Evolutionary conservation across 2,113 vertebrate genomes (phyloP), one percentile per base, ranked within the genome.

Genomic region (Microtus montanus): DNA sequence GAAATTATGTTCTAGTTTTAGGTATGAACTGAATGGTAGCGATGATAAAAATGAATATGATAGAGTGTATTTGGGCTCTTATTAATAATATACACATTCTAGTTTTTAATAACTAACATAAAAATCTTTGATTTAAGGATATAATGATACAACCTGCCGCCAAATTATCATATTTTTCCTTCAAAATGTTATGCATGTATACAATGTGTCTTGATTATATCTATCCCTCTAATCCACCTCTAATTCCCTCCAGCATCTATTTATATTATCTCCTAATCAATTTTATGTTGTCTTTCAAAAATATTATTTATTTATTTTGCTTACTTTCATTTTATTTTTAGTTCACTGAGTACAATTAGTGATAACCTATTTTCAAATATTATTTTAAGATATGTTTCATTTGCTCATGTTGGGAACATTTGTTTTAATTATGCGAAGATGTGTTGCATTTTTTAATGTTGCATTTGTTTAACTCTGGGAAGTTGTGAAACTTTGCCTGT

Each of bases 1-100:
- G 84, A 96, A 92, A 78, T 89, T 91, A 80, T 74, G 84, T 47
- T 66, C n/a, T 95, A 3, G 1, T 75, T 95, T 92, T 52, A 66
- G 24, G 87, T 79, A 86, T 30, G 74, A 70, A 88, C 33, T 93
- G 66, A 87, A 82, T 9, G 41, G 70, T 1, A 41, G 54, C 11
- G 52, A 10, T 24, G 78, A 14, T 58, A 86, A 75, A 86, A 78
- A 12, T 85, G 3, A 83, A 6, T 66, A 33, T 73, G 47, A 85
- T 9, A 88, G 8, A 95, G 86, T 41, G 41, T 9, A 41, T 84
- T 93, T 93, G 35, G 35, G 95, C 91, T 5, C 8, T 89, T 13
- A 84, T 75, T 80, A 74, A 49, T 61, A 44, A 77, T 44, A 75
- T 35, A n/a, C 8, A 80, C 20, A 52, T 89, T 38, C 6, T 24